These are phyloP conservation scores for Notocelia uddmanniana DNA, from an alignment of 2,888 invertebrate genomes.

Conservation along the genomic window DNA sequence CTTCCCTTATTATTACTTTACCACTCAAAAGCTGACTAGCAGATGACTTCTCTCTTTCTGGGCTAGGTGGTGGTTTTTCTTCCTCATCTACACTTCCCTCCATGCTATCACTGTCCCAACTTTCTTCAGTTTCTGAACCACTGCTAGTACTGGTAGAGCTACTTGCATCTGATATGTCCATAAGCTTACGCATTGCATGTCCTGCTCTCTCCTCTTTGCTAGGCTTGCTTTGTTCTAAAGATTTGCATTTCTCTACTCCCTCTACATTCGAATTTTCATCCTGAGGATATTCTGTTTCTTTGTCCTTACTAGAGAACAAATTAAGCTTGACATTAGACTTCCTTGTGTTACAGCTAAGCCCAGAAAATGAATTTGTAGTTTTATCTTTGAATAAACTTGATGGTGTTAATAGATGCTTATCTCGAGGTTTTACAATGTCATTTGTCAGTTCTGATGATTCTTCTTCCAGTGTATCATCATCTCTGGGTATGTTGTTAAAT, in stretches of 20 bases:
- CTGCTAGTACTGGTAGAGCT: slow-evolving; percentile 78
- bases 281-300: slow-evolving; percentile 69
- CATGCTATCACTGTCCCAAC: slow-evolving; percentile 78
- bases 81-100: slow-evolving; percentile 74
- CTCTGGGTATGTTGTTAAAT: slow-evolving; percentile 75
- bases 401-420: slow-evolving; percentile 65
- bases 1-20: slow-evolving; percentile 89
- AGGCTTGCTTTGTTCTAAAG: slow-evolving; percentile 56
- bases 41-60: slow-evolving; percentile 76
- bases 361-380: slow-evolving; percentile 75
- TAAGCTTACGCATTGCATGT: slow-evolving; percentile 79
- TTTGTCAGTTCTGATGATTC: slow-evolving; percentile 65
- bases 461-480: slow-evolving; percentile 70
- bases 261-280: slow-evolving; percentile 79
- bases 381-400: slow-evolving; percentile 80
- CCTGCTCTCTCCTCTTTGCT: slow-evolving; percentile 76
- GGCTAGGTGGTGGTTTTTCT: slow-evolving; percentile 75
- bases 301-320: slow-evolving; percentile 74
- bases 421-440: slow-evolving; percentile 69
- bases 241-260: slow-evolving; percentile 67
- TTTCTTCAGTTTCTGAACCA: slow-evolving; percentile 79
- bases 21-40: slow-evolving; percentile 85
- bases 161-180: slow-evolving; percentile 83
- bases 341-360: slow-evolving; percentile 63
- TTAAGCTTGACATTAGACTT: slow-evolving; percentile 65